Conservation (phyloP, 1,140 invertebrate species). For the Sipha flava region DNA sequence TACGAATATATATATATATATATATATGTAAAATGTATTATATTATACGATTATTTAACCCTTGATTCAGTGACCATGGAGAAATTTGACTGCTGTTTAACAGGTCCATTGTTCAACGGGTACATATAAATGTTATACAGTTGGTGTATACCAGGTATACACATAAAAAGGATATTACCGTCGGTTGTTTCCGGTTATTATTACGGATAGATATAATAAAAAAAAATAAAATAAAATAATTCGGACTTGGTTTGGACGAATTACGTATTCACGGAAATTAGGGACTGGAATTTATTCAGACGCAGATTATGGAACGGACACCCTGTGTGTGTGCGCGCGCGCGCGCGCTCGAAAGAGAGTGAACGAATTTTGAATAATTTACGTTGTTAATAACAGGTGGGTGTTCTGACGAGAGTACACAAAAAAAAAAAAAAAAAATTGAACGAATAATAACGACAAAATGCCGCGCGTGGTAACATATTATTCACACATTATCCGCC, state of each 20-base stretch:
- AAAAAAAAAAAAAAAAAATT: neutral
- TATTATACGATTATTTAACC: neutral
- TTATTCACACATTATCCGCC: too few species aligned
- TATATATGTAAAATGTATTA: neutral
- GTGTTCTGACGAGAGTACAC: neutral
- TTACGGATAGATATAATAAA: neutral
- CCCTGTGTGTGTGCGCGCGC: neutral
- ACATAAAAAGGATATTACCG: conserved; percentile 29
- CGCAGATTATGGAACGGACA: conserved; percentile 25
- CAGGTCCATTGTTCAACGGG: conserved; percentile 20
- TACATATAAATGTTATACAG: neutral
- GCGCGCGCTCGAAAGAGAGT: neutral
- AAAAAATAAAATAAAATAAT: neutral
- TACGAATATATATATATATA: neutral
- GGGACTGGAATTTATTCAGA: conserved; percentile 23
- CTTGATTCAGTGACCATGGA: conserved; percentile 26
- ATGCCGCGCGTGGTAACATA: too few species aligned
- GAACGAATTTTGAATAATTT: conserved; percentile 15
- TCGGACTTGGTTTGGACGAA: conserved; percentile 26
- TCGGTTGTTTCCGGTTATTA: conserved; percentile 29
- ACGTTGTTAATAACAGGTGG: conserved; percentile 15
- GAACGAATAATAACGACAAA: too few species aligned
- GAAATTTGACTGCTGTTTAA: conserved; percentile 13
- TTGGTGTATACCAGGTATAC: neutral
- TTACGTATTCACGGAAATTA: conserved; percentile 33